Percentiles rank a stretch among this genome's conserved stretches.
Evolutionary conservation across 2,797 vertebrate species (phyloP).

Genomic region (Erethizon dorsatum): DNA sequence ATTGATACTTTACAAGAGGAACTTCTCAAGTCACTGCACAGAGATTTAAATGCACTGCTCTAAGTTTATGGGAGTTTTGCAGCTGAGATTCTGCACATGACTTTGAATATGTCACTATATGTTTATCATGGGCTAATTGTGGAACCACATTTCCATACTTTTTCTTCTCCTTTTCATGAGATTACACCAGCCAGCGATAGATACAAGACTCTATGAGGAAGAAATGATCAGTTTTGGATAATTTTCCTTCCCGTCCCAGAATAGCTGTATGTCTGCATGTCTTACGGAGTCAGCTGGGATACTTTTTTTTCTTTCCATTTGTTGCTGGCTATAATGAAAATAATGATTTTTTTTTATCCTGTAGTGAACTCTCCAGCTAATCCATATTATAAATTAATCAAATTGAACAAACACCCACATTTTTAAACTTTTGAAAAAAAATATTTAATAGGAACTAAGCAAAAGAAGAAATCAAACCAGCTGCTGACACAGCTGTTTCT

Average conservation of each 20-base stretch:
- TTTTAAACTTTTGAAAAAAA: slow-evolving; percentile 88
- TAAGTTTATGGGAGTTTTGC: slow-evolving; percentile 42
- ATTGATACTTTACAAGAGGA: slow-evolving; percentile 78
- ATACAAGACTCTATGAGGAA: slow-evolving; percentile 68
- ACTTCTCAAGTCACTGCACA: slow-evolving; percentile 68
- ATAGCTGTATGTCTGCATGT: slow-evolving; percentile 75
- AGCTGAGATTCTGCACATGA: slow-evolving; percentile 70
- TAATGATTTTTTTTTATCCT: slow-evolving; percentile 37
- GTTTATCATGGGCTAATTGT: slow-evolving; percentile 63
- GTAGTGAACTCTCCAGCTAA: slow-evolving; percentile 59
- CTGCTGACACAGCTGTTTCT: slow-evolving; percentile 95
- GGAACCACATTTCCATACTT: slow-evolving; percentile 70
- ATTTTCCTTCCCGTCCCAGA: slow-evolving; percentile 78
- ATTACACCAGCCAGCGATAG: slow-evolving; percentile 15
- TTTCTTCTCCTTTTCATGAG: slow-evolving; percentile 65
- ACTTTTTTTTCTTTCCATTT: slow-evolving; percentile 45
- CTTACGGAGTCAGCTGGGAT: slow-evolving; percentile 66
- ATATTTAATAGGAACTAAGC: slow-evolving; percentile 94
- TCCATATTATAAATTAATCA: slow-evolving; percentile 83
- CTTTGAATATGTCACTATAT: slow-evolving; percentile 50
- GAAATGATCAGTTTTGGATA: slow-evolving; percentile 80
- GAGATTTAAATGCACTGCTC: slow-evolving; percentile 78
- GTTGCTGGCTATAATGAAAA: slow-evolving; percentile 68
- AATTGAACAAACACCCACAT: slow-evolving; percentile 84
- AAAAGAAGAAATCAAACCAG: slow-evolving; percentile 92